Conservation (phyloP, 2,113 vertebrate genomes). For the Corydoras sp. region DNA sequence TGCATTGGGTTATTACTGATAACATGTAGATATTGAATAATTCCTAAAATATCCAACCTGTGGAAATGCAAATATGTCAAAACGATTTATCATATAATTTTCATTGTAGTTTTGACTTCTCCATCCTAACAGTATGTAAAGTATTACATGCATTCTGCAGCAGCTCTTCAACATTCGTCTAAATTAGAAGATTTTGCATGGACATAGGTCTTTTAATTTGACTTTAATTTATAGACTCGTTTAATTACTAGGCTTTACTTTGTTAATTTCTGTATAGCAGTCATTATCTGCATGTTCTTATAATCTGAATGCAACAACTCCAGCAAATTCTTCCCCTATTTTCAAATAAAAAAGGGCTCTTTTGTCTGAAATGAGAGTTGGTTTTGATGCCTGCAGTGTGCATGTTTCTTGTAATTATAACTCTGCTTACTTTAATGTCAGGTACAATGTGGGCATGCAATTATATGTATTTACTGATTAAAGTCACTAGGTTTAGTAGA, state of each 20-base stretch:
- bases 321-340: background rate
- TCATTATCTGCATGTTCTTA: constrained; percentile 29
- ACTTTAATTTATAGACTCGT: constrained; percentile 16
- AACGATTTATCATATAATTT: background rate
- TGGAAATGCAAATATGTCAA: background rate
- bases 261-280: constrained; percentile 16
- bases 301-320: background rate
- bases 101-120: background rate
- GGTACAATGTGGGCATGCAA: constrained; percentile 33
- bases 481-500: constrained; percentile 32
- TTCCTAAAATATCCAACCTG: background rate
- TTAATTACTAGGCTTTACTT: constrained; percentile 32
- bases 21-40: too few species aligned
- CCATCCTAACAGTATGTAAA: too few species aligned
- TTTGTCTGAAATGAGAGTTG: constrained; percentile 21
- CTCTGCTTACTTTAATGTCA: constrained; percentile 6
- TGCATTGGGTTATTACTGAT: too few species aligned
- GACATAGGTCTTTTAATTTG: constrained; percentile 9
- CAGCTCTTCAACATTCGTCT: too few species aligned
- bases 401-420: constrained; percentile 15
- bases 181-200: too few species aligned
- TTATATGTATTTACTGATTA: constrained; percentile 40
- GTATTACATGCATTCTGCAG: too few species aligned
- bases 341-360: constrained; percentile 4
- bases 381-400: constrained; percentile 25